A percentile compares a stretch with the other conserved stretches of the same genome.
Evolutionary conservation across 2,888 invertebrate species (phyloP).

Genomic region (Proisotoma minuta): DNA sequence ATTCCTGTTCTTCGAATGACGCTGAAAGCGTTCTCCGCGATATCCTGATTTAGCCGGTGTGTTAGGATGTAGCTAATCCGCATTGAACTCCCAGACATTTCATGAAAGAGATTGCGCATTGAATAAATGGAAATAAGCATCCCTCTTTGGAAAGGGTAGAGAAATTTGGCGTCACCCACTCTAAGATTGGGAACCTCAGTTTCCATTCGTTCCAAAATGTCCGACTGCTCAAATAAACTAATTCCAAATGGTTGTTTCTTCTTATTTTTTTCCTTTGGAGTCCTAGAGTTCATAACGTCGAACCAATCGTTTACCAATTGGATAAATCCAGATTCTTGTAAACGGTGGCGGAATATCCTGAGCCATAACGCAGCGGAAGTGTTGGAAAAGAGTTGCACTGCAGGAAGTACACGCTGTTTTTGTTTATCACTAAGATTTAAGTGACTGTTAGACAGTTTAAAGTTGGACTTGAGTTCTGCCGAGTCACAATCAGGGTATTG

Average conservation of each 20-base stretch:
- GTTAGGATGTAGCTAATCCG: neutral
- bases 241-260: neutral
- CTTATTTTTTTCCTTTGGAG: neutral
- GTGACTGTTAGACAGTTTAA: slow-evolving; percentile 9
- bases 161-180: neutral
- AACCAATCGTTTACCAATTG: slow-evolving; percentile 21
- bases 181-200: neutral
- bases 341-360: neutral
- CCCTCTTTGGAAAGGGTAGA: slow-evolving; percentile 3
- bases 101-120: neutral
- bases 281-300: slow-evolving; percentile 24
- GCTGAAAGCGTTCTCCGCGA: slow-evolving; percentile 8
- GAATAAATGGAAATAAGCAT: slow-evolving; percentile 8
- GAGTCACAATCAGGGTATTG: too few species aligned
- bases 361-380: slow-evolving; percentile 12
- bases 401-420: slow-evolving; percentile 15
- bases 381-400: slow-evolving; percentile 19
- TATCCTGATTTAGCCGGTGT: slow-evolving; percentile 7
- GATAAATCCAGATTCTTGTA: slow-evolving; percentile 15
- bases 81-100: neutral
- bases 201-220: neutral
- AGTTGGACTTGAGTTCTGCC: slow-evolving; percentile 16
- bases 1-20: neutral
- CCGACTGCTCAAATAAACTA: neutral
- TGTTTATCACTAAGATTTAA: slow-evolving; percentile 9